Base-by-base conservation (phyloP, 2,113 vertebrate genomes). In the Laterallus jamaicensis region DNA sequence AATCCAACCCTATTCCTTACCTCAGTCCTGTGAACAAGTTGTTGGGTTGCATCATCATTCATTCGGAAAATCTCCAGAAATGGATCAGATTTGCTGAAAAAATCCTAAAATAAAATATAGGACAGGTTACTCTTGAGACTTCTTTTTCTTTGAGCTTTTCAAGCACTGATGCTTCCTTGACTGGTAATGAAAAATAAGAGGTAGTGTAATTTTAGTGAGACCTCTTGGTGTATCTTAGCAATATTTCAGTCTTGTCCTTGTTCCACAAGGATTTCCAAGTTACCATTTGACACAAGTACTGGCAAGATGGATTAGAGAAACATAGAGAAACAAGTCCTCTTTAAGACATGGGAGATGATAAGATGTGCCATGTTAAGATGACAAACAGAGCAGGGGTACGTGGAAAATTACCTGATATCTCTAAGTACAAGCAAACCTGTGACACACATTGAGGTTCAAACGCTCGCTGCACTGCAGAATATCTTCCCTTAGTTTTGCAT, bases 1-100 rank as follows among this genome's bases (percentile, higher is more conserved):
- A 95, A 90, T 60, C 55, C 40, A 91, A 28, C 50, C 14, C 14
- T 59, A 26, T 10, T 54, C 47, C 95, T 98, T 95, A 99, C 99
- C 99, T 99, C 99, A 15, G 99, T 99, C 87, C 99, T 98, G 97
- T 99, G 99, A 60, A 99, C 99, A 26, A 99, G 99, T 96, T 99
- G 99, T 85, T 99, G 98, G 7, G 99, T 99, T 73, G 98, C 98
- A 75, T 99, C 99, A 75, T 99, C 99, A 31, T 99, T 99, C 97
- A 99, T 97, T 31, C 99, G 98, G 97, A 99, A 99, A 91, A 99
- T 99, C 98, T 99, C 99, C 97, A 99, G 98, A 92, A 99, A 99
- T 8, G 99, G 99, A 95, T 99, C 99, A 2, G 99, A 99, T 96
- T 99, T 99, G 97, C 98, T 99, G 98, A 99, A 99, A 97, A 99